A percentile compares a stretch with the other conserved stretches of the same genome.
phyloP scores from a whole-genome alignment of 1,140 invertebrate genomes.

The Aleiodes sp. region DNA sequence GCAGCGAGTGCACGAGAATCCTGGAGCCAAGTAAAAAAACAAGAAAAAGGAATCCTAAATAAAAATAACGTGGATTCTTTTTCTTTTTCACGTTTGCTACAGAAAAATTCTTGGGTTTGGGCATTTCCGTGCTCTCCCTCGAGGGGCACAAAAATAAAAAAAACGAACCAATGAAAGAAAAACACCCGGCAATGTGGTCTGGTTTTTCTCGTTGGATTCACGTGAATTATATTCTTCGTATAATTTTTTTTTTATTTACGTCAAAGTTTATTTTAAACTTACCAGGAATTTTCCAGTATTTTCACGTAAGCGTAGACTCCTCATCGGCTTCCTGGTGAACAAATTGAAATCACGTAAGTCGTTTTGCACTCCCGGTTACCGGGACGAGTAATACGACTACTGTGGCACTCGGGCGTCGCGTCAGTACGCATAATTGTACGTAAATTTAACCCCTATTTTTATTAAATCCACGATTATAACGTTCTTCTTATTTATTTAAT shows the following conservation, averaged over 20 bases:
- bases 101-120: neutral
- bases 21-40: neutral
- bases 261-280: neutral
- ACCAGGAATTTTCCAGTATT: neutral
- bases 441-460: neutral
- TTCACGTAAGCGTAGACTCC: neutral
- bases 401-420: conserved; percentile 27
- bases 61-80: neutral
- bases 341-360: conserved; percentile 15
- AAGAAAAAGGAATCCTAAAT: neutral
- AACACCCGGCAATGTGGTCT: neutral
- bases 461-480: neutral
- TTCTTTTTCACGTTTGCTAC: neutral
- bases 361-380: conserved; percentile 28
- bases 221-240: too few relatives aligned
- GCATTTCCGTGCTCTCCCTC: neutral
- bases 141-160: neutral
- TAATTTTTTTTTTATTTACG: neutral
- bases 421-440: conserved; percentile 26
- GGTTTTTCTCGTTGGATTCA: neutral
- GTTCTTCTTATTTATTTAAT: too few relatives aligned
- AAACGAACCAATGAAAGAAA: too few relatives aligned
- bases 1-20: neutral
- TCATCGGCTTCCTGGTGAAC: conserved; percentile 20
- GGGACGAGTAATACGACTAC: neutral